Percentiles rank a stretch among this genome's conserved stretches.
phyloP scores from a whole-genome alignment of 2,888 invertebrate genomes.

The Rotaria magnacalcarata region DNA sequence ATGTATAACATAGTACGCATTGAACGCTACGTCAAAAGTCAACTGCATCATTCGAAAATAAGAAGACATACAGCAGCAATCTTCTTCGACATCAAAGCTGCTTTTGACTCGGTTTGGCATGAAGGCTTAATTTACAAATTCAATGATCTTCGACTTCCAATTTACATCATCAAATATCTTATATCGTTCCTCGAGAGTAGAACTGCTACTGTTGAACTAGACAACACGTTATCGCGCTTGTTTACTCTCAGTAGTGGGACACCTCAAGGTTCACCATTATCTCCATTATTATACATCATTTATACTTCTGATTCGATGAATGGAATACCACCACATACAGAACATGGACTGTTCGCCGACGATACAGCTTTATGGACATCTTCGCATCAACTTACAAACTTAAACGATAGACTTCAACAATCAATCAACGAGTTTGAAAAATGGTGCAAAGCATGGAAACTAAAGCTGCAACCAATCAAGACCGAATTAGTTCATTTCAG shows the following conservation, averaged over 20 bases:
- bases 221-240: background rate
- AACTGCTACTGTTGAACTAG: background rate
- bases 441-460: slow-evolving; percentile 7
- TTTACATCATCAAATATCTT: background rate
- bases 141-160: background rate
- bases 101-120: background rate
- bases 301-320: background rate
- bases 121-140: background rate
- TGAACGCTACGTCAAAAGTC: background rate
- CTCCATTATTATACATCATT: background rate
- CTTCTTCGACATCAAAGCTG: slow-evolving; percentile 37
- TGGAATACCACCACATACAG: background rate
- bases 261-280: background rate
- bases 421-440: background rate
- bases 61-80: slow-evolving; percentile 15
- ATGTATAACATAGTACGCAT: slow-evolving; percentile 34
- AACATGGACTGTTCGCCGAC: background rate
- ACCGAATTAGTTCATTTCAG: slow-evolving; percentile 7
- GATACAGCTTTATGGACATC: slow-evolving; percentile 14
- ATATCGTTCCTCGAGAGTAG: background rate
- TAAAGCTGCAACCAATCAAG: background rate
- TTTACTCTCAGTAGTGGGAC: background rate
- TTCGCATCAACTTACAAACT: background rate
- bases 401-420: background rate
- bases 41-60: background rate